Base-by-base conservation (phyloP, 2,797 vertebrate species). In the Acridotheres tristis region DNA sequence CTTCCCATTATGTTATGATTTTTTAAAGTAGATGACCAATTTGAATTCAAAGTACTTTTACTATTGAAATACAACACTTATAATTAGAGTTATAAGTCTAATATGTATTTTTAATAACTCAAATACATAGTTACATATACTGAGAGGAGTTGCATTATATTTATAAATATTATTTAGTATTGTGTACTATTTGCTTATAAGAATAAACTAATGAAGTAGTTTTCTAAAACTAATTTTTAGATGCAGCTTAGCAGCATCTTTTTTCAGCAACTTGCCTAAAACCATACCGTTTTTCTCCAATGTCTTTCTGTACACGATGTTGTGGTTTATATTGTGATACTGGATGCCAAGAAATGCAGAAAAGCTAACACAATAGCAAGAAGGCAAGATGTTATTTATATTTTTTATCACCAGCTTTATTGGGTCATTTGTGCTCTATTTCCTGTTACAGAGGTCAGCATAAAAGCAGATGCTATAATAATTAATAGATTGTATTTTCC, bases 371-470 rank as follows among this genome's bases (percentile, higher is more conserved):
- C 51, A 89, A 83, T 80, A 91, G 23, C 58, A 86, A 95, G 76
- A 81, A 91, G 58, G 43, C 38, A 78, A 87, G 66, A 81, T 62
- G 63, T 81, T 96, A 85, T 95, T 94, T 92, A 83, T 93, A 78
- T 26, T 67, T 92, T 93, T 89, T 91, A 90, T 93, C 69, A 89
- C 30, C 18, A 62, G 29, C 25, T 74, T 88, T 91, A 73, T 42
- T 72, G 26, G 62, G 40, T 85, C n/a, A 54, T 40, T 93, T 86
- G 54, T 90, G 30, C 30, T 90, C 51, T 84, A 38, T 69, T 90
- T 96, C 82, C 89, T 94, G 80, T 86, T 80, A 62, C 55, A 88
- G 69, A 93, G 76, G 62, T 94, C 85, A 84, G 66, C 54, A 40
- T 73, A 42, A 86, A 92, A 86, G 57, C 91, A 96, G 83, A 83